Conservation (phyloP, 1,140 invertebrate genomes). For the Zaprionus inermis region DNA sequence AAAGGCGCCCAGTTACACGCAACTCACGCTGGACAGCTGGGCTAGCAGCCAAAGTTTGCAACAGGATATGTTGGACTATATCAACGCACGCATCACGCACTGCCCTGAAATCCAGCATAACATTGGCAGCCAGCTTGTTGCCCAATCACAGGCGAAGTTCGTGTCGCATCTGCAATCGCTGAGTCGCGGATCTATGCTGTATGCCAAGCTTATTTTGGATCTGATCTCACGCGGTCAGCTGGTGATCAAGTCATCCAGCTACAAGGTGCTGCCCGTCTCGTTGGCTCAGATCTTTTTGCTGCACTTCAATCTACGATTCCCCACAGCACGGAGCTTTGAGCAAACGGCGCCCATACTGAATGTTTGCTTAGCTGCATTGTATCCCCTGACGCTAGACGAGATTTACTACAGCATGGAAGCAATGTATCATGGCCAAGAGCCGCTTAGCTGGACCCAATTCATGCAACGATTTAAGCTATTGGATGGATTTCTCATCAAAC, state of each 20-base stretch:
- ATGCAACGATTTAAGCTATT: slow-evolving; percentile 93
- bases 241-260: slow-evolving; percentile 95
- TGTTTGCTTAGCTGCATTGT: slow-evolving; percentile 94
- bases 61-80: slow-evolving; percentile 94
- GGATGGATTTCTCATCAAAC: slow-evolving; percentile 93
- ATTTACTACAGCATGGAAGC: slow-evolving; percentile 98
- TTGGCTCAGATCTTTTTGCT: slow-evolving; percentile 96
- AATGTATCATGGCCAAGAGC: slow-evolving; percentile 89
- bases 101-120: slow-evolving; percentile 93
- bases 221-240: slow-evolving; percentile 96
- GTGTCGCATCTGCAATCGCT: slow-evolving; percentile 92
- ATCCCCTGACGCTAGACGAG: slow-evolving; percentile 95
- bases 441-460: slow-evolving; percentile 91
- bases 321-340: slow-evolving; percentile 94
- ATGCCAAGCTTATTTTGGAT: slow-evolving; percentile 96
- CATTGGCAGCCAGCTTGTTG: slow-evolving; percentile 86
- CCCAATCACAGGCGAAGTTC: slow-evolving; percentile 88
- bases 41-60: slow-evolving; percentile 89
- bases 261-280: slow-evolving; percentile 96
- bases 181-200: slow-evolving; percentile 95
- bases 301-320: slow-evolving; percentile 96
- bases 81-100: slow-evolving; percentile 91
- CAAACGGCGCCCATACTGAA: slow-evolving; percentile 94
- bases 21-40: slow-evolving; percentile 88
- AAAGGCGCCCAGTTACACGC: slow-evolving; percentile 92